Percentiles rank a stretch among this genome's conserved stretches.
These are phyloP conservation scores for Hypolimnas misippus DNA, from an alignment of 2,888 invertebrate species.

Conservation along the genomic window DNA sequence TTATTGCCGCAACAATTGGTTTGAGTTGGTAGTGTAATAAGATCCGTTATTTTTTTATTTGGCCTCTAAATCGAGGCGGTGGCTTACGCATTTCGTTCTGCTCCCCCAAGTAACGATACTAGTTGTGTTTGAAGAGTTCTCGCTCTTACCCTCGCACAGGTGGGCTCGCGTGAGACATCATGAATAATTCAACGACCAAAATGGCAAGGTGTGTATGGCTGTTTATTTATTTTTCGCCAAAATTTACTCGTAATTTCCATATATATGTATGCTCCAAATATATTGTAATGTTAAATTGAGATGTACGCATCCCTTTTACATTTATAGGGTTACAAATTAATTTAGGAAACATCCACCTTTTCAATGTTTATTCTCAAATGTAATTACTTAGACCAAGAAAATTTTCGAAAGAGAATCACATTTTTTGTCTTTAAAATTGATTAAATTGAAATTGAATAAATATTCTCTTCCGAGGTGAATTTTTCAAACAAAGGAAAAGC, in stretches of 20 bases:
- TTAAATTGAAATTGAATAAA: constrained; percentile 14
- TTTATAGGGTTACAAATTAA: constrained; percentile 25
- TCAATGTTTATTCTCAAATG: not conserved
- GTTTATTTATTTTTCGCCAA: constrained; percentile 76
- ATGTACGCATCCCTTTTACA: constrained; percentile 26
- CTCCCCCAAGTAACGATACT: constrained; percentile 59
- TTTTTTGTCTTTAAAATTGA: not conserved
- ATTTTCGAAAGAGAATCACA: not conserved
- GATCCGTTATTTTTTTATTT: constrained; percentile 58
- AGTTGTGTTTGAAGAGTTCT: constrained; percentile 64
- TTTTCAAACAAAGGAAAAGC: not conserved
- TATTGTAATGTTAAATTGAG: constrained; percentile 31
- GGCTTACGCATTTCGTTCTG: constrained; percentile 72
- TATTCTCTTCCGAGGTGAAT: constrained; percentile 10
- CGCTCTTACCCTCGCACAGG: constrained; percentile 60
- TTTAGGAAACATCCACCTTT: constrained; percentile 5
- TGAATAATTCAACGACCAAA: constrained; percentile 82
- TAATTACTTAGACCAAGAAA: constrained; percentile 1
- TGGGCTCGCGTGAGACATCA: constrained; percentile 71
- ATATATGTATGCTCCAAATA: constrained; percentile 49
- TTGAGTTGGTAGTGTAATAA: constrained; percentile 56
- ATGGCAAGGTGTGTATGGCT: constrained; percentile 76
- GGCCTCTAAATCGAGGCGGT: constrained; percentile 59
- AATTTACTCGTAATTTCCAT: constrained; percentile 71
- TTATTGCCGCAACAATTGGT: constrained; percentile 54